Percentiles rank a stretch among this genome's conserved stretches.
Conservation (phyloP, 1,140 invertebrate genomes). For the Drosophila mayri region DNA sequence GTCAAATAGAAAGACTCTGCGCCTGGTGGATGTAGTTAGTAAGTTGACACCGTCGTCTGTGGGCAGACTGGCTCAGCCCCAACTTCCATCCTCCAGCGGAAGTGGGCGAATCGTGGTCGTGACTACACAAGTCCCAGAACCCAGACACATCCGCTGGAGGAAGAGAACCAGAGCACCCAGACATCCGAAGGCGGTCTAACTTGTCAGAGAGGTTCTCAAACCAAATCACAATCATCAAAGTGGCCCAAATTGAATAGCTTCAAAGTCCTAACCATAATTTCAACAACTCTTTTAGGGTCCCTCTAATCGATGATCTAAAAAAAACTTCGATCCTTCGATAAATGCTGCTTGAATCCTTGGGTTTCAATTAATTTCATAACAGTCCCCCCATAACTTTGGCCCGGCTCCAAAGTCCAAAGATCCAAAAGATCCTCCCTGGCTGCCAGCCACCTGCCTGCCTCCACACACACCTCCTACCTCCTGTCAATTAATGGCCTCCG, state of each 20-base stretch:
- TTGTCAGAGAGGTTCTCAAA: slow-evolving; percentile 13
- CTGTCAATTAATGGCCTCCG: slow-evolving; percentile 59
- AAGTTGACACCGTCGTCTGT: slow-evolving; percentile 44
- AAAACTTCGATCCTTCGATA: slow-evolving; percentile 15
- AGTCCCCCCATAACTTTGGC: slow-evolving; percentile 16
- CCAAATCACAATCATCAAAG: slow-evolving; percentile 38
- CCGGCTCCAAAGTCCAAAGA: slow-evolving; percentile 39
- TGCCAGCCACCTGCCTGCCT: slow-evolving; percentile 38
- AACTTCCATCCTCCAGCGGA: slow-evolving; percentile 63
- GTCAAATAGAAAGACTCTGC: neutral
- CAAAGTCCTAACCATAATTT: slow-evolving; percentile 23
- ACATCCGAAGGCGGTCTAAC: slow-evolving; percentile 25
- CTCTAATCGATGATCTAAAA: slow-evolving; percentile 35
- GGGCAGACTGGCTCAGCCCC: slow-evolving; percentile 39
- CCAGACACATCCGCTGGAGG: slow-evolving; percentile 26
- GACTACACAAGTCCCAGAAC: slow-evolving; percentile 13
- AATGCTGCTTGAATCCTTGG: neutral
- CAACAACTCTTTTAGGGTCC: slow-evolving; percentile 18
- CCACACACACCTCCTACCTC: slow-evolving; percentile 46
- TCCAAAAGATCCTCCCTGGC: slow-evolving; percentile 29
- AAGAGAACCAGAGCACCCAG: slow-evolving; percentile 20
- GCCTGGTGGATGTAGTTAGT: slow-evolving; percentile 1
- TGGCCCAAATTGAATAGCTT: slow-evolving; percentile 29
- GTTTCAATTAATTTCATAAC: slow-evolving; percentile 44
- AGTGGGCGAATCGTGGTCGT: slow-evolving; percentile 63